Evolutionary conservation across 1,140 invertebrate genomes (phyloP).

Genomic region (Platorchestia sp.): DNA sequence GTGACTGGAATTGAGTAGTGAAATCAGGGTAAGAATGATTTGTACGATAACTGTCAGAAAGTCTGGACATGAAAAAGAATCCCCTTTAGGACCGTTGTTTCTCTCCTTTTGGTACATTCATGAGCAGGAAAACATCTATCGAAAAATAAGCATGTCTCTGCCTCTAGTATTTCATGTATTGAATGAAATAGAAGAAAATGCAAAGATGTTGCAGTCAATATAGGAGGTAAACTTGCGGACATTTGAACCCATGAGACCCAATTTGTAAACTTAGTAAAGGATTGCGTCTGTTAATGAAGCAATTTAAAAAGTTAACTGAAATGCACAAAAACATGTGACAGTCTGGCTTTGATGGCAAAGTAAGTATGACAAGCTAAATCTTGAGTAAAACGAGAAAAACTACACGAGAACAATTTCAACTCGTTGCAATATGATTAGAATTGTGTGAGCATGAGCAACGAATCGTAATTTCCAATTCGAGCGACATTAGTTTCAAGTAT

Average conservation of each 20-base stretch:
- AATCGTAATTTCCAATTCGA: not conserved
- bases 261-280: not conserved
- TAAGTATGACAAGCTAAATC: not conserved
- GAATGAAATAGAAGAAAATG: not conserved
- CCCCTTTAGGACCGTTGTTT: no score
- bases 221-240: not conserved
- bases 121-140: not conserved
- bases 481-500: no score
- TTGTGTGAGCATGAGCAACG: not conserved
- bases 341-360: not conserved
- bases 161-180: not conserved
- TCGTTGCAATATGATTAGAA: not conserved
- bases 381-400: not conserved
- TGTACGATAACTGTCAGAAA: no score
- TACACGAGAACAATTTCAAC: not conserved
- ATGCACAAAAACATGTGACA: not conserved
- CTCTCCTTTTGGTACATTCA: not conserved
- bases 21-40: no score
- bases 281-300: not conserved
- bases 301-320: not conserved
- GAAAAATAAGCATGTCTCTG: not conserved
- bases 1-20: no score
- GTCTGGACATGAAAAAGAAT: no score
- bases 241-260: not conserved
- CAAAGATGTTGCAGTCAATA: not conserved